Base-by-base conservation (phyloP, 2,797 vertebrate genomes). In the Oreonectes daqikongensis region DNA sequence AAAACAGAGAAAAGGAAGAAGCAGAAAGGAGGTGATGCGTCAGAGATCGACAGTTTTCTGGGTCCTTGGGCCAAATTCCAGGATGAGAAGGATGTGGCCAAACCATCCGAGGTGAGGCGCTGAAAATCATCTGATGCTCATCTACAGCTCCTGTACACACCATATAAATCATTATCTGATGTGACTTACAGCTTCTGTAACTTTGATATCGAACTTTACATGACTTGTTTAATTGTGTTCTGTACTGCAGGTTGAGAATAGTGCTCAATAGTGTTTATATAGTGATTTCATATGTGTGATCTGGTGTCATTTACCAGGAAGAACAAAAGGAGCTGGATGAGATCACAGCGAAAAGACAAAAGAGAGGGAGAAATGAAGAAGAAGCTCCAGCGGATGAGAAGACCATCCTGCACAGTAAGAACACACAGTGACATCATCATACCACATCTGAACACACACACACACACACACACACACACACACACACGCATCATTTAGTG, bases 11-110 rank as follows among this genome's bases (percentile, higher is more conserved):
- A 98, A 85, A 94, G 97, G 81, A 98, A 93, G 88, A 98, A 98
- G 85, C 88, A 98, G 84, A 98, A 97, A 93, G 97, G 97, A 77
- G 96, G 95, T 28, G 95, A 97, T 48, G 95, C 98, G 3, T 95
- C 92, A 38, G 95, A 98, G 82, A 97, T 99, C 70, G 97, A 99
- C 79, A 91, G 89, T 46, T 99, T 96, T 85, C 91, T 99, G 73
- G 97, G 98, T 74, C 98, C 98, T 0, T 99, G 97, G 98, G 97
- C 98, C 0, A 99, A 99, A 87, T 99, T 97, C 67, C 85, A 94
- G 55, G 97, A 99, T 84, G 97, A 99, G 90, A 97, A 95, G 87
- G 95, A 96, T 84, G 94, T 93, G 67, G 96, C 96, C 72, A 99
- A 98, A 85, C 97, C 98, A 6, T 91, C 96, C 63, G 96, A 99